Evolutionary conservation across 2,797 vertebrate genomes (phyloP), one percentile per base, ranked within the genome.

Genomic region (Urophycis tenuis): DNA sequence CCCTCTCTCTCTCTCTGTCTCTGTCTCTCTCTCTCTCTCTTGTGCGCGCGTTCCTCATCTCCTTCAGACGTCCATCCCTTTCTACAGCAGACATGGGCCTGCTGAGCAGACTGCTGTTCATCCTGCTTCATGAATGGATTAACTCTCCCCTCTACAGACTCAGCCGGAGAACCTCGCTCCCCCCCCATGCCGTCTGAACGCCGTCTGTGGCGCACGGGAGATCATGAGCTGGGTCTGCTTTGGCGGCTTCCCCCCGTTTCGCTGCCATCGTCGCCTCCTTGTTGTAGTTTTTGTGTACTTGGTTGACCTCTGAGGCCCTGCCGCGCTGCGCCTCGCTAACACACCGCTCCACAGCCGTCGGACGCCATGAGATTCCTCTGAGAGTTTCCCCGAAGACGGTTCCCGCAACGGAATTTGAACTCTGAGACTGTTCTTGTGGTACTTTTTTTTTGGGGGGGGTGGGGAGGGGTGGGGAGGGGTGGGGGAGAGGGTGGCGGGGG

Each of bases 81-180:
- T 83, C 80, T 73, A 34, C 79, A 83, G 84, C 88, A 90, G 89
- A 88, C 86, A 92, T 92, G 91, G 89, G 90, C 91, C 89, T 88
- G 84, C 86, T 90, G 75, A 87, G 79, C 75, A 91, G 89, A 91
- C 90, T 91, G 81, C 83, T 91, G 72, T 91, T 92, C 87, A 91
- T 92, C 86, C 84, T 91, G 86, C 92, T 92, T 85, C 91, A 91
- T 90, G 92, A 92, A 88, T 92, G 92, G 92, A 91, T 92, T 89
- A 89, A 88, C 88, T 87, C 83, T 72, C 87, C 71, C 81, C 86
- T 80, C 86, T 84, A 87, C 31, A 88, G 80, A 72, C 64, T 90
- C 82, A 85, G 87, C 74, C 84, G 78, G 39, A 81, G 78, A 85
- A 86, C 83, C 81, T 71, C 79, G 41, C 82, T 88, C 83, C 34